phyloP scores from a whole-genome alignment of 2,113 vertebrate species.

The Dromaius novaehollandiae region DNA sequence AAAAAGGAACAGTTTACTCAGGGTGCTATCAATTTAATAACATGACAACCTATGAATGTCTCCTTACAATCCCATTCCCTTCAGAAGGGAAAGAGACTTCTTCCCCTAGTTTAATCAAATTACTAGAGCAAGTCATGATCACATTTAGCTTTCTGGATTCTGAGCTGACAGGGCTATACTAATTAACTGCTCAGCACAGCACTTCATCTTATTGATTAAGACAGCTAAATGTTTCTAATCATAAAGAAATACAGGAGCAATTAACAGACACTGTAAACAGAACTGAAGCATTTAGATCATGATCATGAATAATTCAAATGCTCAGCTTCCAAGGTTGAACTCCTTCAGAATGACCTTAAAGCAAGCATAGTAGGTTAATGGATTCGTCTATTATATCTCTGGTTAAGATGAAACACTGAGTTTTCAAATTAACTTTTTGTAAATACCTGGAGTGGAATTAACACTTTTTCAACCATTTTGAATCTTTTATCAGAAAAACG shows the following conservation, averaged over 20 bases:
- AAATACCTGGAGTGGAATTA: neutral
- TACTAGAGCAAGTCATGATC: neutral
- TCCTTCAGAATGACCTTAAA: neutral
- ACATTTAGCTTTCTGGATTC: neutral
- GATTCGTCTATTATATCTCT: neutral
- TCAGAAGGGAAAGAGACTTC: neutral
- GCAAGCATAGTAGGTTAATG: conserved; percentile 9
- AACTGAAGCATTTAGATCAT: neutral
- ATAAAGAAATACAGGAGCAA: neutral
- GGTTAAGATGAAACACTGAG: neutral
- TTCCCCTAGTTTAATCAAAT: neutral
- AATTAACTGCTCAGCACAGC: neutral
- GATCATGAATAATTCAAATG: conserved; percentile 7
- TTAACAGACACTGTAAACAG: conserved; percentile 5
- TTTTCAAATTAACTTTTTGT: neutral
- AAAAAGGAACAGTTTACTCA: accelerated
- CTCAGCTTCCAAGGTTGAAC: neutral
- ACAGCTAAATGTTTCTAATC: conserved; percentile 2
- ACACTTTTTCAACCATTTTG: neutral
- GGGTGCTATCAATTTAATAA: neutral
- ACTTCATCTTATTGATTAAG: conserved; percentile 18
- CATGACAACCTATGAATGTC: neutral
- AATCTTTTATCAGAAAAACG: no score
- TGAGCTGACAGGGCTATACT: neutral
- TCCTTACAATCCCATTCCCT: neutral